Base-by-base conservation (phyloP, 2,113 vertebrate genomes). In the Redunca redunca region DNA sequence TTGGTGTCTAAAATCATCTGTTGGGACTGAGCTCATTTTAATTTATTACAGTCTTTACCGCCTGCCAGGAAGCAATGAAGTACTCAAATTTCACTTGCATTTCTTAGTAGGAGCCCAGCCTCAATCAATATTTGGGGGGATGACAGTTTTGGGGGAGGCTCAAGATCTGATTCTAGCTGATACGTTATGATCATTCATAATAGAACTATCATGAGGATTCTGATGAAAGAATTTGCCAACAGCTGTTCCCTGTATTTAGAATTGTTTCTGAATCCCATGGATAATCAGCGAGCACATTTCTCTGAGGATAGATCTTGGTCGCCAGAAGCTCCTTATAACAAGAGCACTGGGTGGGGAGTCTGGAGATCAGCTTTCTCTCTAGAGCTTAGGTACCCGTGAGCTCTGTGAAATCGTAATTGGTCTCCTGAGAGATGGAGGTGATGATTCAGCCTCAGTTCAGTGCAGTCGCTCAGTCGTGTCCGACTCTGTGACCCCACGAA, bases 31-130 rank as follows among this genome's bases (percentile, higher is more conserved):
- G 80, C 55, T 93, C 83, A 94, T 98, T 88, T 94, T 94, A 94
- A 98, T 97, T 98, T 98, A 96, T 95, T 94, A 89, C 1, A 15
- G 92, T 19, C 95, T 97, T 96, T 95, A 89, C 90, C 62, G 94
- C 78, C 88, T 95, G 86, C 97, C 97, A 97, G 97, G 90, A 97
- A 97, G 92, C 83, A 88, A 91, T 67, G 90, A 91, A 93, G 60
- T 82, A 46, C 55, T 91, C 40, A 64, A 88, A 95, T 96, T 95
- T 94, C 83, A 95, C 93, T 95, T 93, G 60, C 46, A 15, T 96
- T 97, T 97, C 88, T 95, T 93, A 97, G 89, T 95, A 93, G 93
- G 86, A 95, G 96, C 25, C 43, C 48, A 88, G 53, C 26, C 50
- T 97, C 82, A 85, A 93, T 98, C 93, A 95, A 71, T 96, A 93